Percentiles rank a stretch among this genome's conserved stretches.
Evolutionary conservation across 1,140 invertebrate genomes (phyloP).

Genomic region (Rhyacophila brunnea): DNA sequence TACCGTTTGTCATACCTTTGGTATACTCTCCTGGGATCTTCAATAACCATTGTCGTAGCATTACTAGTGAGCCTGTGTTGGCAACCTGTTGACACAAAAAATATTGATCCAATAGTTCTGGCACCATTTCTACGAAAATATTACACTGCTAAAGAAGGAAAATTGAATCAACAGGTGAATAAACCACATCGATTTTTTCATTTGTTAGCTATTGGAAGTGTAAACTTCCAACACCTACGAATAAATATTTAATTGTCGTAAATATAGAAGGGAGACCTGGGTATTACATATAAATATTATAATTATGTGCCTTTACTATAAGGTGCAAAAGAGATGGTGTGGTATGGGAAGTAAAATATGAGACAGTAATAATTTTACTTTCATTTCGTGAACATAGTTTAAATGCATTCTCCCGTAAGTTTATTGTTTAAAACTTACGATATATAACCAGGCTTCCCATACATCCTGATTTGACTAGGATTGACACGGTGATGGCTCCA

Average conservation of each 20-base stretch:
- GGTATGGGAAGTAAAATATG: no score
- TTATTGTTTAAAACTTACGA: no score
- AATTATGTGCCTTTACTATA: no score
- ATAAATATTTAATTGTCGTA: neutral
- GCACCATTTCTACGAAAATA: conserved; percentile 54
- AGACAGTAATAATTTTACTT: no score
- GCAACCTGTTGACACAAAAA: conserved; percentile 39
- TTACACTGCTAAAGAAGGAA: conserved; percentile 6
- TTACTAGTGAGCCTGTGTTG: conserved; percentile 52
- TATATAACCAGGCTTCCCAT: no score
- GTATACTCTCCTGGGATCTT: conserved; percentile 61
- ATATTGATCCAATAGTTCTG: conserved; percentile 46
- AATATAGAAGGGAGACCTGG: neutral
- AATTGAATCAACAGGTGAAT: no score
- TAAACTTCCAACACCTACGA: neutral
- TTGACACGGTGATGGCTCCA: no score
- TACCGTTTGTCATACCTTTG: conserved; percentile 66
- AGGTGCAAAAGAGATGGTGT: no score
- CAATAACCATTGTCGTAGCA: conserved; percentile 54
- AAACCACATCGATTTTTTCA: neutral
- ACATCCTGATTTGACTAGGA: no score
- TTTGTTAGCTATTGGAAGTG: neutral
- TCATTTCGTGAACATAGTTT: no score
- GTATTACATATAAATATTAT: neutral
- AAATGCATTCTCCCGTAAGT: no score